Evolutionary conservation across 2,113 vertebrate species (phyloP), one percentile per base, ranked within the genome.

Genomic region (Platycercus adscitus): DNA sequence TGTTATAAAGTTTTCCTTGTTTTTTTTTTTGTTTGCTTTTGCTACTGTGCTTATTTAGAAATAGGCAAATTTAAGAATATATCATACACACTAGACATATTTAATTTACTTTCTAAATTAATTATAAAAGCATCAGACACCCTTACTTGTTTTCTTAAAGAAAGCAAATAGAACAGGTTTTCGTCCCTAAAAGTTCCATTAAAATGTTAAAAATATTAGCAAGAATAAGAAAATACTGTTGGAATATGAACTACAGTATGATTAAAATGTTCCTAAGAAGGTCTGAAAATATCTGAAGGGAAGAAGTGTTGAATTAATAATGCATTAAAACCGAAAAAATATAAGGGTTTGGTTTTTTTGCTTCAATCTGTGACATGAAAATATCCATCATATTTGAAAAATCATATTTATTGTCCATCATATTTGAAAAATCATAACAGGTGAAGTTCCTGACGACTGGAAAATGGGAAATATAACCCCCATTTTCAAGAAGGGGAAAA

Each of bases 311-410:
- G 14, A 84, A 91, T 71, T 39, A 80, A 19, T 41, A 35, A 25
- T 25, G 13, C 35, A 73, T 52, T 17, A 68, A 49, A 72, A 29
- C 11, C 5, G n/a, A 11, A 43, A 79, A 91, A 79, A 65, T 14
- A 46, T 14, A 43, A 24, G 18, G 0, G 0, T 0, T 37, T 70
- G 37, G 37, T 56, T 49, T 49, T 49, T 56, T 76, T 84, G 0
- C 41, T 56, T 75, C 17, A 49, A 10, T 44, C 5, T 78, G 15
- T 70, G 24, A 3, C 16, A 53, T 66, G 60, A 84, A 76, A 86
- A 77, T 31, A 64, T 7, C 28, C 52, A 18, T 53, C 52, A 53
- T 7, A 17, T 53, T 53, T 53, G 28, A 53, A 53, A 53, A 29
- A 49, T 49, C 21, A 49, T 49, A 47, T 47, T 28, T 52, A 29